Percentiles rank a stretch among this genome's conserved stretches.
Evolutionary conservation across 2,113 vertebrate genomes (phyloP).

Genomic region (Danio rerio): GRCz12tu NC_133177.1:24873501-24874000

Average conservation of each 20-base stretch:
- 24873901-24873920: slow-evolving; percentile 46
- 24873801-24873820: background rate
- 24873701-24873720: background rate
- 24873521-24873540: background rate
- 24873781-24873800: background rate
- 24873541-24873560: background rate
- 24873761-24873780: background rate
- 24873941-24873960: background rate
- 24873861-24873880: slow-evolving; percentile 31
- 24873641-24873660: background rate
- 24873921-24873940: slow-evolving; percentile 38
- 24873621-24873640: slow-evolving; percentile 2
- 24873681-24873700: background rate
- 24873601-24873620: background rate
- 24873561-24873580: background rate
- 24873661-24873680: background rate
- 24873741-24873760: background rate
- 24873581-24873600: background rate
- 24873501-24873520: background rate
- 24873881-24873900: slow-evolving; percentile 43
- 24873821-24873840: slow-evolving; percentile 19
- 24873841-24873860: background rate
- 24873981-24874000: background rate
- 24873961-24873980: background rate
- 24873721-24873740: background rate